Evolutionary conservation across 2,113 vertebrate genomes (phyloP).

Genomic region (Dolichallabes microphthalmus): DNA sequence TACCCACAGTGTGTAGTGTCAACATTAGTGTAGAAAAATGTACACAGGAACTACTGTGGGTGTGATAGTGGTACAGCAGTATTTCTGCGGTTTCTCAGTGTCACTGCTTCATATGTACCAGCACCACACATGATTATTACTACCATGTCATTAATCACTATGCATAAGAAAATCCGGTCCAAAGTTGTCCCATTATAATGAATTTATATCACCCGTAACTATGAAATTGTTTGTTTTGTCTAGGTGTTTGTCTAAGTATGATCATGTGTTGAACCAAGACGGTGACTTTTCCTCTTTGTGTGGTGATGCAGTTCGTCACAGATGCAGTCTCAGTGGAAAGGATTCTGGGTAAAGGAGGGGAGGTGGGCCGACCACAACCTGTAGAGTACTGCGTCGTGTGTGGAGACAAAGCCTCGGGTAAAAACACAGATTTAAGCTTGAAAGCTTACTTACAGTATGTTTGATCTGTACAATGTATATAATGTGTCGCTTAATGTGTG

Average conservation of each 20-base stretch:
- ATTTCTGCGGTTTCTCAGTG: neutral
- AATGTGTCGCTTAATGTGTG: slow-evolving; percentile 35
- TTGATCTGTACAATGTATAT: neutral
- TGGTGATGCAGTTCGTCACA: slow-evolving; percentile 86
- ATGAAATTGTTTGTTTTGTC: neutral
- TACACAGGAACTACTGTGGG: neutral
- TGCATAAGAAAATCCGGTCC: neutral
- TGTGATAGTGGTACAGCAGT: neutral
- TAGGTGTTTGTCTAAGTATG: neutral
- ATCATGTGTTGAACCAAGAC: neutral
- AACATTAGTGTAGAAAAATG: neutral
- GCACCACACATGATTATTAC: neutral
- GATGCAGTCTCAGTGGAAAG: slow-evolving; percentile 93
- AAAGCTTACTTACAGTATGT: neutral
- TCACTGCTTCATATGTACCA: neutral
- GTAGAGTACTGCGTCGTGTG: slow-evolving; percentile 97
- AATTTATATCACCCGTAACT: neutral
- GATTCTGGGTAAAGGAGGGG: slow-evolving; percentile 85
- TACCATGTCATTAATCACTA: neutral
- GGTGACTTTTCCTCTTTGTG: slow-evolving; percentile 27
- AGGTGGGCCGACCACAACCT: slow-evolving; percentile 85
- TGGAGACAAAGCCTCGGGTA: slow-evolving; percentile 98
- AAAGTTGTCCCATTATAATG: neutral
- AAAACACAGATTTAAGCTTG: neutral
- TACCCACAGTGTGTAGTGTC: neutral